Conservation (phyloP, 1,140 invertebrate genomes). For the Globodera rostochiensis region DNA sequence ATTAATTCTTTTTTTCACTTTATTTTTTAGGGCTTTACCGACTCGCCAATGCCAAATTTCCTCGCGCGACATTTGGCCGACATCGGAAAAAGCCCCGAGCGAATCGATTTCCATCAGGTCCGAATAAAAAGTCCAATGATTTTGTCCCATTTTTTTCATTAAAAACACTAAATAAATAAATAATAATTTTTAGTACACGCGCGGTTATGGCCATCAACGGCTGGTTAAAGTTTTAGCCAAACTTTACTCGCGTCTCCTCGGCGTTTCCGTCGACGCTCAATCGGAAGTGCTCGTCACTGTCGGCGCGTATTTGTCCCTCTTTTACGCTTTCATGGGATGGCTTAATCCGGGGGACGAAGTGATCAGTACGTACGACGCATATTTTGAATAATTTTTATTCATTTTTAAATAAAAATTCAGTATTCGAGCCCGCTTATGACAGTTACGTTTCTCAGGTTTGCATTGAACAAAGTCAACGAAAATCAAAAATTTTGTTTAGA, state of each 20-base stretch:
- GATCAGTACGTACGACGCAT: constrained; percentile 40
- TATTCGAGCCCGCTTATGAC: constrained; percentile 97
- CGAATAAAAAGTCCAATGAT: constrained; percentile 3
- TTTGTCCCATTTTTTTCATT: background rate
- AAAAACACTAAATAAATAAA: too few relatives aligned
- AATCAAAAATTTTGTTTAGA: constrained; percentile 69
- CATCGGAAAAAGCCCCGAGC: constrained; percentile 72
- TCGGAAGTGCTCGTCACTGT: constrained; percentile 83
- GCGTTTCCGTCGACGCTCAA: constrained; percentile 76
- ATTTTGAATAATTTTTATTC: background rate
- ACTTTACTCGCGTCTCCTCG: constrained; percentile 80
- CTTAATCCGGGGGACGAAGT: constrained; percentile 77
- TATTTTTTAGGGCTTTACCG: constrained; percentile 81
- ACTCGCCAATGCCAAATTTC: constrained; percentile 83
- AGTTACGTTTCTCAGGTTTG: constrained; percentile 82
- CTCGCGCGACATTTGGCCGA: constrained; percentile 79
- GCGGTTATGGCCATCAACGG: constrained; percentile 80
- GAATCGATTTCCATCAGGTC: constrained; percentile 80
- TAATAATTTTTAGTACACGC: constrained; percentile 71
- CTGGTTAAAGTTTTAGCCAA: constrained; percentile 81
- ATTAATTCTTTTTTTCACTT: background rate
- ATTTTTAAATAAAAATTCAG: constrained; percentile 72
- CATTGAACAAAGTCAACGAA: background rate
- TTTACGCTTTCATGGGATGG: constrained; percentile 78
- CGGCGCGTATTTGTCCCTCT: constrained; percentile 89